Evolutionary conservation across 2,888 invertebrate species (phyloP).

Genomic region (Allacma fusca): DNA sequence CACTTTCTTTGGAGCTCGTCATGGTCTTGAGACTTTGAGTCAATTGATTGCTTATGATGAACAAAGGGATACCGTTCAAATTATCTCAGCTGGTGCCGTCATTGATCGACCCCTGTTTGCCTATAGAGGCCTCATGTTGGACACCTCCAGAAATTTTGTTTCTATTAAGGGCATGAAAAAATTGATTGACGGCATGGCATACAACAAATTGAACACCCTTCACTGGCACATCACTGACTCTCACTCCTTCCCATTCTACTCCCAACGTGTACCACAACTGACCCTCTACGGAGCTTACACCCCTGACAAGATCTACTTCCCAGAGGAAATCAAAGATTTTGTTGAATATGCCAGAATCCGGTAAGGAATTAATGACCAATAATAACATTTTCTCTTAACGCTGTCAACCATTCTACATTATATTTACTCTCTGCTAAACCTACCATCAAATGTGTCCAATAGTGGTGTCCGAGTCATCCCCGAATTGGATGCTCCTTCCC

Average conservation of each 20-base stretch:
- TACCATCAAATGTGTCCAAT: no score
- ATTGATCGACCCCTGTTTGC: slow-evolving; percentile 83
- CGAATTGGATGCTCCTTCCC: slow-evolving; percentile 91
- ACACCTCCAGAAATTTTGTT: slow-evolving; percentile 89
- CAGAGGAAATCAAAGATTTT: slow-evolving; percentile 63
- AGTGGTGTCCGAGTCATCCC: slow-evolving; percentile 88
- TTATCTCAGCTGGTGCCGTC: slow-evolving; percentile 62
- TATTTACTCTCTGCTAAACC: no score
- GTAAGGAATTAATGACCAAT: slow-evolving; percentile 53
- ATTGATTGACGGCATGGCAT: slow-evolving; percentile 87
- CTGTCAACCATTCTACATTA: no score
- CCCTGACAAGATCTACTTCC: slow-evolving; percentile 71
- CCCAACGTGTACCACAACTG: slow-evolving; percentile 76
- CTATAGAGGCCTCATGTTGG: slow-evolving; percentile 87
- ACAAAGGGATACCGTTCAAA: slow-evolving; percentile 63
- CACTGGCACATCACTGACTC: slow-evolving; percentile 96
- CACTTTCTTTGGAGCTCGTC: slow-evolving; percentile 59
- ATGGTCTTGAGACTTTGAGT: slow-evolving; percentile 69
- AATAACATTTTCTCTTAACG: background rate
- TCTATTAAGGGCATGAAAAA: slow-evolving; percentile 72
- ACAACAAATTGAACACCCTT: slow-evolving; percentile 89
- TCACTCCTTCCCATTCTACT: slow-evolving; percentile 90
- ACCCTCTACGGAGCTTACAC: slow-evolving; percentile 81
- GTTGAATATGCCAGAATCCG: slow-evolving; percentile 64
- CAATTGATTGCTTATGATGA: slow-evolving; percentile 76